Evolutionary conservation across 2,113 vertebrate species (phyloP).

Genomic region (Ophthalmolycus amberensis): DNA sequence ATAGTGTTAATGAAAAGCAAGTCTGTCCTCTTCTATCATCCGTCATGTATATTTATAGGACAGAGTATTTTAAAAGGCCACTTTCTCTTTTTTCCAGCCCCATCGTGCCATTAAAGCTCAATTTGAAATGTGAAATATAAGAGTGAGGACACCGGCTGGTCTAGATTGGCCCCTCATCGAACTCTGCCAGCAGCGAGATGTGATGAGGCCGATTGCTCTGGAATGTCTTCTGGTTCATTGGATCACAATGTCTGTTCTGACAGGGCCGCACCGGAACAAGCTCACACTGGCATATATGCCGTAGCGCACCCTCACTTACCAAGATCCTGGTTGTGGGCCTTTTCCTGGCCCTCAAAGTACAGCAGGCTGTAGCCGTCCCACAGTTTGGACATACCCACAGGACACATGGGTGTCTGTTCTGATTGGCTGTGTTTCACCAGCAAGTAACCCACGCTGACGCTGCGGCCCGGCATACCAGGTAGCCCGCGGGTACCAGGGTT

Average conservation of each 20-base stretch:
- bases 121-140: background rate
- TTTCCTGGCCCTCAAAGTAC: slow-evolving; percentile 97
- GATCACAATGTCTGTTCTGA: slow-evolving; percentile 21
- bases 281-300: background rate
- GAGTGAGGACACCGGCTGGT: background rate
- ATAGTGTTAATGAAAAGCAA: slow-evolving; percentile 4
- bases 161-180: background rate
- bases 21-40: background rate
- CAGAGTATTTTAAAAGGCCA: background rate
- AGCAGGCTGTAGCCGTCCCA: slow-evolving; percentile 98
- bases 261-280: background rate
- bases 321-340: slow-evolving; percentile 97
- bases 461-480: slow-evolving; percentile 93
- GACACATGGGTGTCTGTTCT: slow-evolving; percentile 93
- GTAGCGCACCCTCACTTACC: slow-evolving; percentile 80
- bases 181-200: background rate
- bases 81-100: background rate
- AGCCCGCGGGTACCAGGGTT: slow-evolving; percentile 84
- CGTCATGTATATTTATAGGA: background rate
- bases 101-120: background rate
- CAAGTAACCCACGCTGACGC: slow-evolving; percentile 94
- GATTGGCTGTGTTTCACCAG: slow-evolving; percentile 98
- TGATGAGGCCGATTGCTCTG: background rate
- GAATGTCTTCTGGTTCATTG: slow-evolving; percentile 15
- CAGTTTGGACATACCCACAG: slow-evolving; percentile 92